Evolutionary conservation across 2,888 invertebrate species (phyloP).

Genomic region (Sarcophaga variegata): DNA sequence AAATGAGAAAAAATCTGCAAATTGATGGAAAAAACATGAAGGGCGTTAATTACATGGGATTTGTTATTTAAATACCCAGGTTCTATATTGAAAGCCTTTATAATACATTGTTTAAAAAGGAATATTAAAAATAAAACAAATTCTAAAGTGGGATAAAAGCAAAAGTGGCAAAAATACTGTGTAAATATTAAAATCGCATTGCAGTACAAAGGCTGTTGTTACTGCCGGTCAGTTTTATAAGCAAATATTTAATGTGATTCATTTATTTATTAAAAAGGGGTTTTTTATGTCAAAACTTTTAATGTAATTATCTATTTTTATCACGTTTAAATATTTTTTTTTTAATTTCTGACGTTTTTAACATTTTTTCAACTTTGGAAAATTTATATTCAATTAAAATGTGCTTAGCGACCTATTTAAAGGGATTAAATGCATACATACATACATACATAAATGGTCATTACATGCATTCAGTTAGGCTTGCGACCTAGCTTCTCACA

Average conservation of each 20-base stretch:
- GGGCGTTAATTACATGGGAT: slow-evolving; percentile 45
- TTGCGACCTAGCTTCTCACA: too few relatives aligned
- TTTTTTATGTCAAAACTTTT: not conserved
- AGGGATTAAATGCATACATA: too few relatives aligned
- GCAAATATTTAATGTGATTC: not conserved
- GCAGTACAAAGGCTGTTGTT: not conserved
- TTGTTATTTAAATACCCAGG: slow-evolving; percentile 40
- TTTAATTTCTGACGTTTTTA: too few relatives aligned
- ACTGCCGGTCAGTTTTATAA: too few relatives aligned
- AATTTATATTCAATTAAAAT: too few relatives aligned
- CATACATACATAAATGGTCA: too few relatives aligned
- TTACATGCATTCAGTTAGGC: too few relatives aligned
- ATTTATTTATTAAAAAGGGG: not conserved
- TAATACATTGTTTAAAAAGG: not conserved
- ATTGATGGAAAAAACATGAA: not conserved
- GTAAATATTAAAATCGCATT: slow-evolving; percentile 14
- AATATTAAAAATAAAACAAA: not conserved
- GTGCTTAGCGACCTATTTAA: too few relatives aligned
- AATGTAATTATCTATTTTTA: too few relatives aligned
- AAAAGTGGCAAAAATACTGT: not conserved
- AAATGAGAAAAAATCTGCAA: not conserved
- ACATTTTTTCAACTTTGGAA: too few relatives aligned
- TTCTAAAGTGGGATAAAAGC: not conserved
- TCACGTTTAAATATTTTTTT: too few relatives aligned
- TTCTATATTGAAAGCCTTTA: not conserved